These are phyloP conservation scores for Crematogaster levior DNA, from an alignment of 2,888 invertebrate genomes.

Conservation along the genomic window DNA sequence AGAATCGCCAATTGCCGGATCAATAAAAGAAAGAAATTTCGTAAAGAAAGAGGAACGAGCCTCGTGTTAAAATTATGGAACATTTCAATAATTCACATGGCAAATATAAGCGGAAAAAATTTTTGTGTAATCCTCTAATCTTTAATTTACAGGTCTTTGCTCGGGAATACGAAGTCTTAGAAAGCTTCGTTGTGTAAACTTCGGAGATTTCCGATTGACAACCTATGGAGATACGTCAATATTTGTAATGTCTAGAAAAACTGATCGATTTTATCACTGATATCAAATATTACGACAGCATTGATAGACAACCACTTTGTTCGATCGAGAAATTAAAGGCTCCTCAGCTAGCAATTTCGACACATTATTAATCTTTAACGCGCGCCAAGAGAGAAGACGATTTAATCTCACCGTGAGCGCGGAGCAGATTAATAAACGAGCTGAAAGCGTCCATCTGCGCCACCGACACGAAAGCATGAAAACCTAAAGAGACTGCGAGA, in stretches of 20 bases:
- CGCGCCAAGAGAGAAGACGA: slow-evolving; percentile 17
- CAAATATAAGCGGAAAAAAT: not conserved
- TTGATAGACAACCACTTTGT: not conserved
- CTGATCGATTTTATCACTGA: not conserved
- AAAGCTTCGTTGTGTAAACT: not conserved
- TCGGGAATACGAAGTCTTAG: not conserved
- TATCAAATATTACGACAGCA: not conserved
- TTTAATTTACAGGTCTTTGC: not conserved
- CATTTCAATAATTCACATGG: not conserved
- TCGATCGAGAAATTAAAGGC: slow-evolving; percentile 24
- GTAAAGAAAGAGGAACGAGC: not conserved
- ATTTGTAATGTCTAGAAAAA: slow-evolving; percentile 6
- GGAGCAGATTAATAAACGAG: slow-evolving; percentile 46
- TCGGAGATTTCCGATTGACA: not conserved
- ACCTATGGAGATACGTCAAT: not conserved
- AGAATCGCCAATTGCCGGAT: slow-evolving; percentile 7
- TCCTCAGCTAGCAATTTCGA: not conserved
- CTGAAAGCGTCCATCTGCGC: slow-evolving; percentile 47
- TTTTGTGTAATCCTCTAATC: not conserved
- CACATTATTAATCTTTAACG: slow-evolving; percentile 41
- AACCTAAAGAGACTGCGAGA: slow-evolving; percentile 30
- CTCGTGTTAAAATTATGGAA: not conserved
- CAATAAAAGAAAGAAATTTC: slow-evolving; percentile 10
- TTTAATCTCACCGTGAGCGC: slow-evolving; percentile 36
- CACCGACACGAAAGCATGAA: slow-evolving; percentile 45